Evolutionary conservation across 2,113 vertebrate genomes (phyloP), one percentile per base, ranked within the genome.

Genomic region (Grallaria varia): DNA sequence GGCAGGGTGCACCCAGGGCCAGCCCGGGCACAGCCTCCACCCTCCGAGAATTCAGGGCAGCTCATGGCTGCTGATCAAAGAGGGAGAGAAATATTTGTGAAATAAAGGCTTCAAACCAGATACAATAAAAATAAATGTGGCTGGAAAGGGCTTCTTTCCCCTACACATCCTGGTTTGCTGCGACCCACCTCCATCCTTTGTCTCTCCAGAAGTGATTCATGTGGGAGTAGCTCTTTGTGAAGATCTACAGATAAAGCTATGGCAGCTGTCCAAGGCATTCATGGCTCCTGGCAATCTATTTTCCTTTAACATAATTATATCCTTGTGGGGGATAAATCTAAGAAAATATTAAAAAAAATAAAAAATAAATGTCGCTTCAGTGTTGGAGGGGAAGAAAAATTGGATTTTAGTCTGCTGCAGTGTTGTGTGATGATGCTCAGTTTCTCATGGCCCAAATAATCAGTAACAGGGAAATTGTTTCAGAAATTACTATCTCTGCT

Each of bases 291-390:
- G 96, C 91, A 78, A 90, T 95, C 90, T 96, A 93, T 95, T 96
- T 97, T 92, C 91, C 91, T 95, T 96, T 96, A 97, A 95, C 91
- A 56, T 97, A 97, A 97, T 97, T 97, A 96, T 96, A 96, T 96
- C 89, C 92, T 97, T 88, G 87, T 86, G 85, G 69, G 93, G 96
- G 91, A 97, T 96, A 93, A 96, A 96, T 96, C 82, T 80, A 73
- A 86, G 37, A 71, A 69, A 93, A 95, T 52, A 87, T 79, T 14
- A 18, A 44, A 47, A 50, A 53, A 28, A 55, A 47, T 45, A 58
- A 35, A 62, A 69, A 71, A 58, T 35, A 78, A 55, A 55, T 28
- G 27, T 9, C 25, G 30, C 31, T 79, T 94, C 30, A 35, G 23
- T 4, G 1, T 71, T 88, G 84, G 55, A 95, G 77, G 52, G 60